These are phyloP conservation scores for Falco naumanni DNA, from an alignment of 2,797 vertebrate genomes.

Conservation along the genomic window DNA sequence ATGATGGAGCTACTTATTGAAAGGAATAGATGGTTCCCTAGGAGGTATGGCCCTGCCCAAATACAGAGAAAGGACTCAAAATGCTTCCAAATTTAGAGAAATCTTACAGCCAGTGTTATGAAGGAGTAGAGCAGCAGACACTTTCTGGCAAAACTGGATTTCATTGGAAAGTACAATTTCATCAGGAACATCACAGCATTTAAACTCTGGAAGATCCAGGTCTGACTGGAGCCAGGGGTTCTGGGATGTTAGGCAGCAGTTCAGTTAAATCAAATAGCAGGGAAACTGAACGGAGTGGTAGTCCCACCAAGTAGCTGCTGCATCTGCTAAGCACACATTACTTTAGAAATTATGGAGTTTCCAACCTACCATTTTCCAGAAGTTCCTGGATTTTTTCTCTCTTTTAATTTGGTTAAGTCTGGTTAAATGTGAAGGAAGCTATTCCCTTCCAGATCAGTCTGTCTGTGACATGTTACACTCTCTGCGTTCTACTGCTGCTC, in stretches of 20 bases:
- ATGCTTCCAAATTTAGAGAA: background rate
- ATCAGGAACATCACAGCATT: background rate
- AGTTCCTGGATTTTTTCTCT: background rate
- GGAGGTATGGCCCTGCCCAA: rapidly evolving
- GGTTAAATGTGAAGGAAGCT: background rate
- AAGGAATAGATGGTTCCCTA: background rate
- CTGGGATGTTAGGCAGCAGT: background rate
- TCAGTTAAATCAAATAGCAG: background rate
- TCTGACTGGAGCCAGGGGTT: background rate
- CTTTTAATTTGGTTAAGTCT: background rate
- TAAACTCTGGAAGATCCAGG: background rate
- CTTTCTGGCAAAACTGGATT: background rate
- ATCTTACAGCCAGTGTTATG: background rate
- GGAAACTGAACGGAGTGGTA: background rate
- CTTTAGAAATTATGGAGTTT: background rate
- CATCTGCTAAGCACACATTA: background rate
- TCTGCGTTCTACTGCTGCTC: background rate
- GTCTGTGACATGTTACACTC: background rate
- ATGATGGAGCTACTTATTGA: background rate
- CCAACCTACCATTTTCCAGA: background rate
- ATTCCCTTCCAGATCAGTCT: background rate
- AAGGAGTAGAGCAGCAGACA: background rate
- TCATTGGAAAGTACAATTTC: background rate
- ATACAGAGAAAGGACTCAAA: background rate
- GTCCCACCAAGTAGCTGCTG: background rate